Conservation (phyloP, 2,888 invertebrate genomes). For the Hylaea fasciaria region DNA sequence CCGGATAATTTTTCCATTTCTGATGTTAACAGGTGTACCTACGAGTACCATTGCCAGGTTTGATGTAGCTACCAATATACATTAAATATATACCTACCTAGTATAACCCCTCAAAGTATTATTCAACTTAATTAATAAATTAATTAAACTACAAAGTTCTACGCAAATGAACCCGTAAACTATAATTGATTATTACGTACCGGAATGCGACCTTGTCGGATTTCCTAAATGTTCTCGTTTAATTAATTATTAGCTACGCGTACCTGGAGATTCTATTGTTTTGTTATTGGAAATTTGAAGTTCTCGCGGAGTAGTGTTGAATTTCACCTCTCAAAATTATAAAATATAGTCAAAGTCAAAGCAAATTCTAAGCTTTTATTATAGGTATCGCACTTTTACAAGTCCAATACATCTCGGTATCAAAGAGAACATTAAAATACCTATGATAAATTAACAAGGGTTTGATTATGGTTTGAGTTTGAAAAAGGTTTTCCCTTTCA, state of each 20-base stretch:
- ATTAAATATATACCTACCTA: too few relatives aligned
- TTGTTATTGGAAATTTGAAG: not conserved
- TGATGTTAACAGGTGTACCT: not conserved
- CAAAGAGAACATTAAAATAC: too few relatives aligned
- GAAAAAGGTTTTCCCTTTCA: too few relatives aligned
- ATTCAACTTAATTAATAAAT: not conserved
- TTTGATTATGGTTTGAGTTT: too few relatives aligned
- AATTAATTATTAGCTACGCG: slow-evolving; percentile 5
- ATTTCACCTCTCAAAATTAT: too few relatives aligned
- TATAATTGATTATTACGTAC: slow-evolving; percentile 6
- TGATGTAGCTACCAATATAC: not conserved
- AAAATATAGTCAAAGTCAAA: too few relatives aligned
- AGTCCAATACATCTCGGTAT: too few relatives aligned
- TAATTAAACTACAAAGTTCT: not conserved
- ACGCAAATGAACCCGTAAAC: slow-evolving; percentile 7
- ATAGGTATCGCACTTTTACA: too few relatives aligned
- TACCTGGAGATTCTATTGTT: slow-evolving; percentile 19
- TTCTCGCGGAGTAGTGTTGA: too few relatives aligned
- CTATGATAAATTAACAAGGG: too few relatives aligned
- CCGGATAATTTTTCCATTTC: not conserved
- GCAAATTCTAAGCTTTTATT: too few relatives aligned
- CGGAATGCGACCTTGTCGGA: slow-evolving; percentile 21
- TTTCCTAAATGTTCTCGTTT: not conserved
- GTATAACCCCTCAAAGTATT: not conserved
- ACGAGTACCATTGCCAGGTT: too few relatives aligned